Evolutionary conservation across 2,888 invertebrate species (phyloP).

Genomic region (Alentia gelatinosa): DNA sequence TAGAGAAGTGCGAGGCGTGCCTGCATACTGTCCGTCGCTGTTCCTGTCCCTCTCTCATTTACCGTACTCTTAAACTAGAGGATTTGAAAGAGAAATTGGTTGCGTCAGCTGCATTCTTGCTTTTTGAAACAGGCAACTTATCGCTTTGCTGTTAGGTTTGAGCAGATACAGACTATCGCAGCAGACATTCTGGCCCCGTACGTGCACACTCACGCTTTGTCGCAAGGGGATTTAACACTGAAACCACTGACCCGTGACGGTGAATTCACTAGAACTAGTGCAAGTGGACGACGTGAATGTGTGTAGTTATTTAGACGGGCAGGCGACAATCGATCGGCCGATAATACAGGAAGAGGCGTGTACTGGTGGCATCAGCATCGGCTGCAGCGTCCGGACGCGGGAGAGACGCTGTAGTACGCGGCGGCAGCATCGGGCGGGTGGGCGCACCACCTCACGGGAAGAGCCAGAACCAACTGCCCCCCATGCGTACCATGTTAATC

Average conservation of each 20-base stretch:
- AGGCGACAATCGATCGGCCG: slow-evolving; percentile 28
- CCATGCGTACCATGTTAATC: slow-evolving; percentile 28
- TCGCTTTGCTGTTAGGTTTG: no score
- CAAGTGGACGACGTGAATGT: background rate
- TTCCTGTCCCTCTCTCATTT: no score
- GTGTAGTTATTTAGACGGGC: background rate
- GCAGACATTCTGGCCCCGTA: background rate
- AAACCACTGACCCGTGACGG: background rate
- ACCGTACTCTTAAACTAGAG: no score
- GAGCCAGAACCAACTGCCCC: slow-evolving; percentile 31
- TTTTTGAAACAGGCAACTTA: no score
- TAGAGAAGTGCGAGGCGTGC: no score
- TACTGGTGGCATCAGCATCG: background rate
- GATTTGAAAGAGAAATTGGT: no score
- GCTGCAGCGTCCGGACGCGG: background rate
- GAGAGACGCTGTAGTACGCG: slow-evolving; percentile 6
- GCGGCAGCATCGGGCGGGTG: background rate
- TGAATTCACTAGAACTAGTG: no score
- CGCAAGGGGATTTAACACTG: background rate
- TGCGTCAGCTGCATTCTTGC: no score
- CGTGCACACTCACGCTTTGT: background rate
- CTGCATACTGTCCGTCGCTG: no score
- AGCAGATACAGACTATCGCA: no score
- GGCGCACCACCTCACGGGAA: background rate
- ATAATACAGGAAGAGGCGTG: background rate